Evolutionary conservation across 2,113 vertebrate genomes (phyloP).

Genomic region (Campylomormyrus tamandua): DNA sequence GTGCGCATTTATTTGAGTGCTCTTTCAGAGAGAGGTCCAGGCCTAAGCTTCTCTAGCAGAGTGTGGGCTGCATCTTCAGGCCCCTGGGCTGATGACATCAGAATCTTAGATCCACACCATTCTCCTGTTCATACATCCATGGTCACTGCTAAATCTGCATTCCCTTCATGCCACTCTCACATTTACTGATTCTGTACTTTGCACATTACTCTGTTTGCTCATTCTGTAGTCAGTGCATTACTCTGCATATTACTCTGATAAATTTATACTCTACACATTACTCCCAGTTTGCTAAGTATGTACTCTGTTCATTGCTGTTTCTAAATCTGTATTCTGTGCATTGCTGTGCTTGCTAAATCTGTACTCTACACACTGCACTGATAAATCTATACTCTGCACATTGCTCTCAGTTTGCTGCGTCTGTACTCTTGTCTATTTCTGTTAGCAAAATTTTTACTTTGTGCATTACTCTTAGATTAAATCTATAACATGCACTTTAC

Average conservation of each 20-base stretch:
- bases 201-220: not conserved
- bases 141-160: not conserved
- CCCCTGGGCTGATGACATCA: not conserved
- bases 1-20: not conserved
- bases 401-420: not conserved
- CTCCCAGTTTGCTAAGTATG: not conserved
- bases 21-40: not conserved
- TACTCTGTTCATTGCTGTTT: not conserved
- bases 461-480: not conserved
- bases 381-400: not conserved
- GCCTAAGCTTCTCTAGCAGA: not conserved
- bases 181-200: not conserved
- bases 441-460: not conserved
- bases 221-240: not conserved
- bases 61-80: not conserved
- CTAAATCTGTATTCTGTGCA: not conserved
- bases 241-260: not conserved
- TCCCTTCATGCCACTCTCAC: not conserved
- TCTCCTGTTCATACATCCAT: not conserved
- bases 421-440: not conserved
- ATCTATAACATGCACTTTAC: not conserved
- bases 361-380: not conserved
- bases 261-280: not conserved
- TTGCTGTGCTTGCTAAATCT: not conserved
- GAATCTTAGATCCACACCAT: not conserved